Conservation (phyloP, 2,888 invertebrate species). For the Crematogaster levior region DNA sequence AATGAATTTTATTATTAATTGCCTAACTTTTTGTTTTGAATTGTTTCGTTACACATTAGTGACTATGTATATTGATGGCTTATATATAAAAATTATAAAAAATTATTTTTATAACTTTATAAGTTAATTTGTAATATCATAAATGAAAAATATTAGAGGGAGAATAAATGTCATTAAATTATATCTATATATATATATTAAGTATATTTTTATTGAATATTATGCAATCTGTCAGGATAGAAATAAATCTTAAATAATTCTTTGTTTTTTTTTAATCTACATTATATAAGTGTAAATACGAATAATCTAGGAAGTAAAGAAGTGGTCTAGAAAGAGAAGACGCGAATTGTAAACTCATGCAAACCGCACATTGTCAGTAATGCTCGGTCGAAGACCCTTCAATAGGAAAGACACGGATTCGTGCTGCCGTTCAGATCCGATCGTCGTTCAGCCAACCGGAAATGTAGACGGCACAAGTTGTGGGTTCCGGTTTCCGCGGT, state of each 20-base stretch:
- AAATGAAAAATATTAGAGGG: background rate
- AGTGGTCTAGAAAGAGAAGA: background rate
- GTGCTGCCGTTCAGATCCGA: conserved; percentile 20
- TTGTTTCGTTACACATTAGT: background rate
- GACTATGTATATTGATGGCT: background rate
- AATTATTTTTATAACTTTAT: background rate
- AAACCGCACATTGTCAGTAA: background rate
- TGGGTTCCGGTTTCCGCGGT: conserved; percentile 56
- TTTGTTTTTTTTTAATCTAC: background rate
- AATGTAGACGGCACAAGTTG: conserved; percentile 61
- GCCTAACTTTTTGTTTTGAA: background rate
- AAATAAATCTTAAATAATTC: background rate
- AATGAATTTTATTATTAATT: background rate
- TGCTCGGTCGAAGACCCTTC: conserved; percentile 21
- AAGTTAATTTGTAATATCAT: background rate
- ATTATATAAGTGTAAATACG: background rate
- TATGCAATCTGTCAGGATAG: background rate
- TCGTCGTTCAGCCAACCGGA: conserved; percentile 63
- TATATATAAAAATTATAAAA: background rate
- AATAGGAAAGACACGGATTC: conserved; percentile 41
- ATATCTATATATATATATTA: too few relatives aligned
- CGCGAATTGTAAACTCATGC: background rate
- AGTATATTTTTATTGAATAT: background rate
- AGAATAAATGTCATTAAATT: background rate
- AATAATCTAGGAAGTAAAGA: conserved; percentile 1